A percentile compares a stretch with the other conserved stretches of the same genome.
Evolutionary conservation across 2,797 vertebrate genomes (phyloP).

Genomic region (Schizopygopsis malacanthus): DNA sequence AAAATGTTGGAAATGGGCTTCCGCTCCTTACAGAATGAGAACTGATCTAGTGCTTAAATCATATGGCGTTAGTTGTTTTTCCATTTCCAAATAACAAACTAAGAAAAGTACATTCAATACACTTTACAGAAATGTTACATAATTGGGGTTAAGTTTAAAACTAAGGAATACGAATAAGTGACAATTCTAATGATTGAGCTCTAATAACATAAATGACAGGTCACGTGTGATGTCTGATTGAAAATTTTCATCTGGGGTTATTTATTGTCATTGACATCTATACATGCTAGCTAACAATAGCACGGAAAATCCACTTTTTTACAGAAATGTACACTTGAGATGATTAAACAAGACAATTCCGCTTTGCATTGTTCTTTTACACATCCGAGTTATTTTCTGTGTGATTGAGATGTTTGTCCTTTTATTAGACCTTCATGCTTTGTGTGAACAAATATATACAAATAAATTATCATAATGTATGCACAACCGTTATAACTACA

Average conservation of each 20-base stretch:
- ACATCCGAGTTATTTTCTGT: neutral
- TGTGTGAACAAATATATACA: slow-evolving; percentile 12
- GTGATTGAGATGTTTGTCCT: neutral
- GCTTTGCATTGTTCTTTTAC: neutral
- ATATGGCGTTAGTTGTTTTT: neutral
- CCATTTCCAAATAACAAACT: neutral
- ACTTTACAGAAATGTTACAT: neutral
- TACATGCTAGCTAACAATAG: neutral
- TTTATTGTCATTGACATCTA: neutral
- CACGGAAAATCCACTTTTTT: neutral
- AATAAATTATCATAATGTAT: slow-evolving; percentile 38
- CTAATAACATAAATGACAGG: neutral
- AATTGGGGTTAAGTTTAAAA: neutral
- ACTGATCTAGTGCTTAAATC: neutral
- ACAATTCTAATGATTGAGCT: neutral
- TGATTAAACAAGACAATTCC: neutral
- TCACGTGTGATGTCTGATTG: neutral
- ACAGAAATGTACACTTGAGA: neutral
- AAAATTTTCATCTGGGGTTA: neutral
- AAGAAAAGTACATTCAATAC: neutral
- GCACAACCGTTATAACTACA: slow-evolving; percentile 1
- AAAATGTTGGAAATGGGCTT: neutral
- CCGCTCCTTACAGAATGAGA: neutral
- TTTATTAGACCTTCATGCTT: slow-evolving; percentile 20
- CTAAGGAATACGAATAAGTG: neutral